Percentiles rank a stretch among this genome's conserved stretches.
Evolutionary conservation across 37 sponge, comb jelly and placozoan species (phyloP).

Genomic region (Geodia barretti): DNA sequence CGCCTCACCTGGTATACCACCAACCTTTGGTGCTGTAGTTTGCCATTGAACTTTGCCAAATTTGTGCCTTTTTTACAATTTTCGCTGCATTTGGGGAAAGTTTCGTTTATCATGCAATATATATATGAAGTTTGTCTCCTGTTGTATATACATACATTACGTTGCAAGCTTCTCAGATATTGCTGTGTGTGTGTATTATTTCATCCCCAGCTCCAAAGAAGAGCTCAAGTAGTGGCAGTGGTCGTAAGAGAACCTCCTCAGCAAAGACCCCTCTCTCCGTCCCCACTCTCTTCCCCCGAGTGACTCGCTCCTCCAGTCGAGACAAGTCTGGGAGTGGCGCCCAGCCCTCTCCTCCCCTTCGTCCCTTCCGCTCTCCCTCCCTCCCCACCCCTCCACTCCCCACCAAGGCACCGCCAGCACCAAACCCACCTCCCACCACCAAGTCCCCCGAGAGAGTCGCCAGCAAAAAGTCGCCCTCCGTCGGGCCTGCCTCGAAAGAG

Average conservation of each 20-base stretch:
- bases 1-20: not conserved
- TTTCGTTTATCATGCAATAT: too few species aligned
- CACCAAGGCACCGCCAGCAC: not conserved
- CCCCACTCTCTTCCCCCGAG: not conserved
- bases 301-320: not conserved
- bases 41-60: too few species aligned
- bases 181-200: not conserved
- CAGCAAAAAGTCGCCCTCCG: not conserved
- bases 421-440: not conserved
- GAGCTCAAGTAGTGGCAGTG: not conserved
- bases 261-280: not conserved
- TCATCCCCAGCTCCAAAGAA: not conserved
- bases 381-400: not conserved
- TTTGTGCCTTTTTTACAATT: too few species aligned
- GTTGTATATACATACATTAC: too few species aligned
- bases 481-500: not conserved
- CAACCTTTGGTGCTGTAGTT: too few species aligned
- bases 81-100: too few species aligned
- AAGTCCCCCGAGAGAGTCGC: not conserved
- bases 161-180: too few species aligned
- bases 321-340: not conserved
- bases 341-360: slow-evolving; percentile 4
- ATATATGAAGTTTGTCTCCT: too few species aligned
- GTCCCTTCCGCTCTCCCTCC: not conserved
- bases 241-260: not conserved